A percentile compares a stretch with the other conserved stretches of the same genome.
Conservation (phyloP, 2,113 vertebrate species). For the Thinocorus orbignyianus region DNA sequence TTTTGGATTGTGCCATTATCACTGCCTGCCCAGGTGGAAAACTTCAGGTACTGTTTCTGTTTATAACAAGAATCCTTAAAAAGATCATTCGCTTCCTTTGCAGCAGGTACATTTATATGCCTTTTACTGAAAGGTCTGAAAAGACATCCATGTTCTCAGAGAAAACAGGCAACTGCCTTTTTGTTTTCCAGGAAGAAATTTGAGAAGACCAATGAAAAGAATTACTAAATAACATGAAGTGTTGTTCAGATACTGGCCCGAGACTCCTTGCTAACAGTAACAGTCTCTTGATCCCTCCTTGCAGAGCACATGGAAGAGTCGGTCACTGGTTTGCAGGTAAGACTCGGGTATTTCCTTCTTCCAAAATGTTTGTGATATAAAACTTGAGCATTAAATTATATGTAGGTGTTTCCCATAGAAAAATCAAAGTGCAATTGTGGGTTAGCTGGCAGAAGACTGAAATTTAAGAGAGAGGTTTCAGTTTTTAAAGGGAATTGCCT, state of each 20-base stretch:
- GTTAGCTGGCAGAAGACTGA: not conserved
- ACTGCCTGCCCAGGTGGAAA: conserved; percentile 46
- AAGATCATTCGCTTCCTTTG: not conserved
- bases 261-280: not conserved
- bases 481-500: conserved; percentile 3
- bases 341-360: not conserved
- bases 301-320: not conserved
- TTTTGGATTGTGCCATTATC: conserved; percentile 48
- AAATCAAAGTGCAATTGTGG: not conserved
- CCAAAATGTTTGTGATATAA: not conserved
- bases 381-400: not conserved
- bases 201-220: not conserved
- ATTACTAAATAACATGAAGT: not conserved
- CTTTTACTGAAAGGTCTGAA: not conserved
- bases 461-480: not conserved
- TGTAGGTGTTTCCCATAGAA: not conserved
- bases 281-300: not conserved
- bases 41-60: not conserved
- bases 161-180: not conserved
- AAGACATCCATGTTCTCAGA: not conserved
- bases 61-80: not conserved
- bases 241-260: not conserved
- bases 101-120: not conserved
- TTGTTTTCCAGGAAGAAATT: conserved; percentile 12
- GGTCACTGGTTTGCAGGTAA: conserved; percentile 49